Evolutionary conservation across 2,113 vertebrate species (phyloP), one percentile per base, ranked within the genome.

Genomic region (Phylloscopus trochilus): DNA sequence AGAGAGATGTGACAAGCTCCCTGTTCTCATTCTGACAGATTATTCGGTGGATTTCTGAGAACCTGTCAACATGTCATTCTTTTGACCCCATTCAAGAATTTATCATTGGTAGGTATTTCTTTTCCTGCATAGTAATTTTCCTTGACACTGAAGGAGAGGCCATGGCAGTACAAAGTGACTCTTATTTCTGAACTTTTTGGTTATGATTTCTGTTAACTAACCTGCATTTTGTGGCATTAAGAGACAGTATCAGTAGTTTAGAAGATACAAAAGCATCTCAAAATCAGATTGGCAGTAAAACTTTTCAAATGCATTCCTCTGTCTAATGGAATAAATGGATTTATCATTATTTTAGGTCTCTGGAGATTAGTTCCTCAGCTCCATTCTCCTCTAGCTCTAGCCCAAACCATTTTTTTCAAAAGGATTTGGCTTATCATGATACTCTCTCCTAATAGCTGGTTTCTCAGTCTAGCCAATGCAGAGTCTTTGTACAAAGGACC

Each of bases 71-170:
- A 11, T 98, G 98, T 35, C 96, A 97, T 80, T 98, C 97, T 83
- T 99, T 99, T 96, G 98, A 99, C 97, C 98, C 98, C 64, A 98
- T 99, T 95, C 99, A 99, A 96, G 99, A 99, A 97, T 99, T 99
- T 96, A 98, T 99, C 93, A 97, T 99, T 52, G 99, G 99, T 99
- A 97, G 96, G 99, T 96, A 35, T 86, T 90, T 87, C 23, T 95
- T 80, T 72, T 58, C 46, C 41, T 92, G 27, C 19, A 5, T 62
- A 7, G 20, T 23, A 52, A 17, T 92, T 81, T 75, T 52, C 39
- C 49, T 60, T 72, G 35, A 53, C 37, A 37, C 41, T 74, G 80
- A 44, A 35, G 28, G 51, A 74, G 33, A 90, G 68, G 24, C 16
- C 37, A n/a, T 27, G 11, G 6, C 33, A 7, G 30, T 59, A 39